Percentiles rank a stretch among this genome's conserved stretches.
Evolutionary conservation across 2,888 invertebrate genomes (phyloP).

Genomic region (Pandemis cinnamomeana): DNA sequence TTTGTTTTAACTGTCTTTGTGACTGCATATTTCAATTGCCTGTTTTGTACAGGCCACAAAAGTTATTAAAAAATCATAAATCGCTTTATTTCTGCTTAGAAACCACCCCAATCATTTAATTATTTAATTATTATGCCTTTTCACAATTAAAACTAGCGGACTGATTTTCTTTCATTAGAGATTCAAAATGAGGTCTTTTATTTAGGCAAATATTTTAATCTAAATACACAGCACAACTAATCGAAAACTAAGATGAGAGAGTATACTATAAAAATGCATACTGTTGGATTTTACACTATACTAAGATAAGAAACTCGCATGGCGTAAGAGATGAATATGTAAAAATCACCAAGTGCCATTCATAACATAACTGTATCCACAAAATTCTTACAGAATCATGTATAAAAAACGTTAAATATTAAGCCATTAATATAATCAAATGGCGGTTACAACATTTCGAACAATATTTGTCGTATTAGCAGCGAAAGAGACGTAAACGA

Average conservation of each 20-base stretch:
- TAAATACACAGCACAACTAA: conserved; percentile 84
- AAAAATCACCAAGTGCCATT: neutral
- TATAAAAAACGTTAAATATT: neutral
- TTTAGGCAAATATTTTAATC: conserved; percentile 67
- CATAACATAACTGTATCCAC: neutral
- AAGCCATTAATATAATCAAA: neutral
- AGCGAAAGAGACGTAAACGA: neutral
- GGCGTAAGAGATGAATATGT: neutral
- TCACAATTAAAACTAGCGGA: conserved; percentile 76
- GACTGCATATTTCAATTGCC: neutral
- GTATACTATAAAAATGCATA: conserved; percentile 72
- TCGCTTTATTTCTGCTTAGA: conserved; percentile 51
- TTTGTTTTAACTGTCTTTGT: no score
- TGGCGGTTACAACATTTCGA: neutral
- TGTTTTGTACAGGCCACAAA: no score
- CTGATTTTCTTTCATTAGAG: conserved; percentile 75
- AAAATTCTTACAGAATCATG: neutral
- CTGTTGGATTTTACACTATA: conserved; percentile 60
- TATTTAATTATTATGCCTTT: conserved; percentile 70
- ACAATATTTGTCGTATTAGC: neutral
- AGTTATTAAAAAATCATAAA: neutral
- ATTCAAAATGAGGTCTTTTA: conserved; percentile 74
- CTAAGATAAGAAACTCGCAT: neutral
- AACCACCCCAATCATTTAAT: conserved; percentile 54
- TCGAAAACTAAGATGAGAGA: conserved; percentile 76